Percentiles rank a stretch among this genome's conserved stretches.
Evolutionary conservation across 2,797 vertebrate genomes (phyloP).

Genomic region (Amniataba percoides): DNA sequence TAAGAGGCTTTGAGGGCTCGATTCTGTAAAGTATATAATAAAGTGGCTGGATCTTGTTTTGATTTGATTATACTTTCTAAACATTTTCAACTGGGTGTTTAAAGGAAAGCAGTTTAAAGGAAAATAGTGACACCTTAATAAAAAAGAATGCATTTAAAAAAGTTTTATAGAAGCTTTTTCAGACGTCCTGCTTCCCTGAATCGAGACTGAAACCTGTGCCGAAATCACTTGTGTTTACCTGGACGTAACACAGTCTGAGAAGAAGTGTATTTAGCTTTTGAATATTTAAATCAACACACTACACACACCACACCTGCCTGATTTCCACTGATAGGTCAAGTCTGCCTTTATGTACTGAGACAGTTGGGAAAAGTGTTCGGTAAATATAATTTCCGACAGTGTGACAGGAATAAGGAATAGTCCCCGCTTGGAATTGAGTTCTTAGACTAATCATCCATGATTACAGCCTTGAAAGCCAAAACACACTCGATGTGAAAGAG

Average conservation of each 20-base stretch:
- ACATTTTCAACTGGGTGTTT: constrained; percentile 1
- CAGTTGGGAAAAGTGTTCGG: constrained; percentile 70
- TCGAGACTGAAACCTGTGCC: constrained; percentile 19
- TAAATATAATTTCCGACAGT: constrained; percentile 78
- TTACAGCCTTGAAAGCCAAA: constrained; percentile 81
- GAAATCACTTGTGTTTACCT: constrained; percentile 25
- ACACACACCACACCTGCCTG: constrained; percentile 39
- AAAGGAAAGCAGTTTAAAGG: neutral
- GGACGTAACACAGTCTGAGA: constrained; percentile 13
- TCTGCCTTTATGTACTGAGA: constrained; percentile 58
- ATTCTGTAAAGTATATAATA: neutral
- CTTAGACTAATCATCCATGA: constrained; percentile 81
- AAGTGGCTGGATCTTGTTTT: neutral
- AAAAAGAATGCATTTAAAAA: neutral
- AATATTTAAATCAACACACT: constrained; percentile 57
- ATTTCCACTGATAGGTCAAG: constrained; percentile 70
- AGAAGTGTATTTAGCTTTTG: constrained; percentile 17
- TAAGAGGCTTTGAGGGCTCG: neutral
- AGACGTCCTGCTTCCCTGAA: neutral
- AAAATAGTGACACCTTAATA: neutral
- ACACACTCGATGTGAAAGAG: constrained; percentile 82
- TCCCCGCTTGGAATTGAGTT: constrained; percentile 75
- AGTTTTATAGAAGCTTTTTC: neutral
- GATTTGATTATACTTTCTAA: neutral
- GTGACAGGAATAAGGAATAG: constrained; percentile 81